A percentile compares a stretch with the other conserved stretches of the same genome.
phyloP scores from a whole-genome alignment of 2,113 vertebrate genomes.

The Hucho hucho region DNA sequence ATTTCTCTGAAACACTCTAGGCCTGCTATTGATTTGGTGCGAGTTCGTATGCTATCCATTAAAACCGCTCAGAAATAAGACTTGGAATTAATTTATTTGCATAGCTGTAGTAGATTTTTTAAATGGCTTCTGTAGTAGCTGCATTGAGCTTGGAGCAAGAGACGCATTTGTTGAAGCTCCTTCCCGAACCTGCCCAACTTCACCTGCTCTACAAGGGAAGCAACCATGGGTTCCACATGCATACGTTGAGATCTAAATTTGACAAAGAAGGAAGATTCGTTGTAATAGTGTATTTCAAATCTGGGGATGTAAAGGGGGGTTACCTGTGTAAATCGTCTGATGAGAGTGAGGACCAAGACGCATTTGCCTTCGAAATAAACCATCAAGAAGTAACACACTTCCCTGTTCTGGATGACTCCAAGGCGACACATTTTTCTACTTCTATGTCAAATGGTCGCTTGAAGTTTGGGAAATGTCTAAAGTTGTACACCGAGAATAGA shows the following conservation, averaged over 20 bases:
- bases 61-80: no score
- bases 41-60: no score
- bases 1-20: no score
- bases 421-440: not conserved
- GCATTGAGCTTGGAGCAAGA: not conserved
- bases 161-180: not conserved
- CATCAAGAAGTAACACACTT: not conserved
- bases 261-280: not conserved
- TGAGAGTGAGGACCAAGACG: not conserved
- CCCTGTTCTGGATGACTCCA: not conserved
- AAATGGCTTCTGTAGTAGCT: not conserved
- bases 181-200: not conserved
- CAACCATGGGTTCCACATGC: not conserved
- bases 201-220: not conserved
- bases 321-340: not conserved
- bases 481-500: not conserved
- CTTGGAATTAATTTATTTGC: no score
- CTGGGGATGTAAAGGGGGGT: not conserved
- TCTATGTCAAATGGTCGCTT: not conserved
- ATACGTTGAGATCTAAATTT: not conserved
- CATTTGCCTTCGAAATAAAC: not conserved
- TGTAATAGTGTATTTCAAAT: not conserved
- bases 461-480: not conserved
- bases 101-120: not conserved
- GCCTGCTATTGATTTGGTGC: no score